These are phyloP conservation scores for Limnephilus lunatus DNA, from an alignment of 2,888 invertebrate genomes.

Conservation along the genomic window DNA sequence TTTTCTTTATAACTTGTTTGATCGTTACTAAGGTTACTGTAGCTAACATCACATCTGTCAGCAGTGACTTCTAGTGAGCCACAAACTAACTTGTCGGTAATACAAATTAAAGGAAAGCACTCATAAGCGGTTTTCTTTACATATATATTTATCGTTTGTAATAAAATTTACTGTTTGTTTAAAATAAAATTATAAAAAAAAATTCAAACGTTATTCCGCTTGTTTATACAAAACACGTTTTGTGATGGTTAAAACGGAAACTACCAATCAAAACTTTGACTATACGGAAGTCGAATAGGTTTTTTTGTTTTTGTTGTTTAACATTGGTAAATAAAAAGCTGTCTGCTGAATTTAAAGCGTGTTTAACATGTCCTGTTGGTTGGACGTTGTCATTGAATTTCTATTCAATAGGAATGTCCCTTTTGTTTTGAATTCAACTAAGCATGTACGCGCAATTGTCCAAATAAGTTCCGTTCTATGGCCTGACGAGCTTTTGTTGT, in stretches of 20 bases:
- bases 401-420: not conserved
- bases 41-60: too few species aligned
- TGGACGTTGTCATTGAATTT: not conserved
- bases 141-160: too few species aligned
- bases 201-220: too few species aligned
- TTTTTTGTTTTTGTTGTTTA: not conserved
- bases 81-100: too few species aligned
- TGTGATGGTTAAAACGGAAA: not conserved
- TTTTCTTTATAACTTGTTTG: too few species aligned
- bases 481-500: slow-evolving; percentile 30
- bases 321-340: not conserved
- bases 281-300: not conserved
- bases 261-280: not conserved
- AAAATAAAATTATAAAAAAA: too few species aligned
- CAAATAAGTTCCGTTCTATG: slow-evolving; percentile 25
- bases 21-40: too few species aligned
- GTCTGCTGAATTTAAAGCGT: not conserved
- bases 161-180: too few species aligned
- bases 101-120: too few species aligned
- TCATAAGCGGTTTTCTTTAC: too few species aligned
- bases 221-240: too few species aligned
- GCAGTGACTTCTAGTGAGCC: too few species aligned
- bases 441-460: not conserved
- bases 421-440: slow-evolving; percentile 14
- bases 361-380: not conserved